Evolutionary conservation across 2,888 invertebrate genomes (phyloP).

Genomic region (Andricus curvator): DNA sequence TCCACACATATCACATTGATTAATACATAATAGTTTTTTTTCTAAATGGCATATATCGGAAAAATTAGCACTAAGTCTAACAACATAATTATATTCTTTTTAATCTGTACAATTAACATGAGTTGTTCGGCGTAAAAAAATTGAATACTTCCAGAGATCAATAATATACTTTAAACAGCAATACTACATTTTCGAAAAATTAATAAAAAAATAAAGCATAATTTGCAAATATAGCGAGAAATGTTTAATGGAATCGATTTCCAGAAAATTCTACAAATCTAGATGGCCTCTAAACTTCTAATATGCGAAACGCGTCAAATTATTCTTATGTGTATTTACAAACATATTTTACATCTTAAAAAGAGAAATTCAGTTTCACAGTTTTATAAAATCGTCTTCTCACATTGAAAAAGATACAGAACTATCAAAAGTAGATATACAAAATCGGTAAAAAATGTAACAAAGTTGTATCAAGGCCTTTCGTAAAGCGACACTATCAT

Average conservation of each 20-base stretch:
- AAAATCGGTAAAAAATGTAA: neutral
- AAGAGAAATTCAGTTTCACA: conserved; percentile 14
- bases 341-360: conserved; percentile 12
- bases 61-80: conserved; percentile 8
- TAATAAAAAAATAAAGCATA: neutral
- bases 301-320: neutral
- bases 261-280: neutral
- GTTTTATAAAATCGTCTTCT: neutral
- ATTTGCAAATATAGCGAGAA: neutral
- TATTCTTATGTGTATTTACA: conserved; percentile 11
- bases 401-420: neutral
- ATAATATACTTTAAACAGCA: neutral
- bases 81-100: conserved; percentile 34
- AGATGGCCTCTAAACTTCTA: neutral
- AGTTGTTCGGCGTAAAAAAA: neutral
- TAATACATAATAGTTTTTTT: conserved; percentile 24
- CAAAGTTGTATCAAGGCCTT: neutral
- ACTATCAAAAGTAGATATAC: neutral
- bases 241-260: neutral
- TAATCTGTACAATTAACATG: conserved; percentile 27
- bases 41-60: conserved; percentile 15
- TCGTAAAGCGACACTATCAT: neutral
- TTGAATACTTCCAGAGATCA: too few species aligned
- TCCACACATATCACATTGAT: conserved; percentile 26
- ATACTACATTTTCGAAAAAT: neutral